Base-by-base conservation (phyloP, 2,888 invertebrate genomes). In the Clistopyga incitator region DNA sequence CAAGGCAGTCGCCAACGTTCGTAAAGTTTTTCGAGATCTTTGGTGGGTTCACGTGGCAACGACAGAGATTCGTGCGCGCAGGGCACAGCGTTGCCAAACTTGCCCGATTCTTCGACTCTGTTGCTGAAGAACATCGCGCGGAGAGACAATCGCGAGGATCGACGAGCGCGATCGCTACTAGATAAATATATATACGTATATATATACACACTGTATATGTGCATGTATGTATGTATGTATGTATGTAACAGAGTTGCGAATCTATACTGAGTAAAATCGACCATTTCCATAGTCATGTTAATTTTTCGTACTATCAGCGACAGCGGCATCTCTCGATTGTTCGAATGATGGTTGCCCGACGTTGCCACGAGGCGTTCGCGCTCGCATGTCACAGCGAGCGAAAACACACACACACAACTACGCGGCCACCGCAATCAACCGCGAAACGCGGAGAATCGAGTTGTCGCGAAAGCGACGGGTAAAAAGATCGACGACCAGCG, bases 1-100 rank as follows among this genome's bases (percentile, higher is more conserved):
- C 64, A 67, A 76, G 77, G 71, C 80, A 80, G 50, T 67, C 70
- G 64, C 77, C 77, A 81, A 67, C 80, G 70, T 84, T 81, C 68
- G 70, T 78, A 77, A 50, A 72, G 42, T 79, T 84, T 78, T 84
- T 83, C 74, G 81, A 84, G 78, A 85, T 86, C 65, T 85, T 85
- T 82, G 84, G 84, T 75, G 82, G 80, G 82, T 87, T 87, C 82
- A 87, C 84, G 86, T 87, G 86, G 85, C 86, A 87, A 87, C 84
- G 82, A 84, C 84, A 82, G 82, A 86, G 85, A 85, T 87, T 86
- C 86, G 81, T 78, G 79, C 56, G 74, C 81, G 83, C 42, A 38
- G 68, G 70, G 54, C 47, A 78, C 86, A 81, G 79, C 74, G 86
- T 87, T 87, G 86, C 86, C 86, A 87, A 82, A 76, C 68, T 65